These are phyloP conservation scores for Chlorops oryzae DNA, from an alignment of 1,140 invertebrate species.

Conservation along the genomic window DNA sequence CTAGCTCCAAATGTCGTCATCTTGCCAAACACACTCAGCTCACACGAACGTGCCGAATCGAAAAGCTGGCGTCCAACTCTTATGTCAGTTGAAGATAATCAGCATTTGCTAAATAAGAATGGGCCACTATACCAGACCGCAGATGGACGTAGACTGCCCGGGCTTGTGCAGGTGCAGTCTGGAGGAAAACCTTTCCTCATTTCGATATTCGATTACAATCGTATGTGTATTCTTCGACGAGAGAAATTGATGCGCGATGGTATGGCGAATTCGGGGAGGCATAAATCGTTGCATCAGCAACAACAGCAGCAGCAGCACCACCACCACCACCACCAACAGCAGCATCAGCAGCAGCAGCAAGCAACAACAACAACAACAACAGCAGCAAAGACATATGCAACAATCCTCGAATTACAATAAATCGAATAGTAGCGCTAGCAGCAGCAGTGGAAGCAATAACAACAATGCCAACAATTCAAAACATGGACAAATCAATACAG, in stretches of 20 bases:
- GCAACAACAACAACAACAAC: slow-evolving; percentile 13
- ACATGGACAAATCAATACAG: slow-evolving; percentile 8
- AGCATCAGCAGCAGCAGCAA: slow-evolving; percentile 7
- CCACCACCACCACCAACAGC: slow-evolving; percentile 11
- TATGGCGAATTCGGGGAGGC: slow-evolving; percentile 44
- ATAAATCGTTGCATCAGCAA: slow-evolving; percentile 9
- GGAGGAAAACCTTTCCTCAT: slow-evolving; percentile 62
- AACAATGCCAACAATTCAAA: slow-evolving; percentile 8
- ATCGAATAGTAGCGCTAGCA: neutral
- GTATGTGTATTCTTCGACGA: slow-evolving; percentile 60
- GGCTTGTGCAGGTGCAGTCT: slow-evolving; percentile 58
- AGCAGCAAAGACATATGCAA: slow-evolving; percentile 1
- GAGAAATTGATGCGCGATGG: slow-evolving; percentile 57
- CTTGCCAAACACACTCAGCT: slow-evolving; percentile 36
- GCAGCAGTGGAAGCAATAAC: slow-evolving; percentile 6
- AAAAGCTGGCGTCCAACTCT: slow-evolving; percentile 64
- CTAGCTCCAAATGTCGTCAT: slow-evolving; percentile 37
- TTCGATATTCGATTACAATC: slow-evolving; percentile 63
- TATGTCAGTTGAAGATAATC: slow-evolving; percentile 57
- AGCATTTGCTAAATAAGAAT: slow-evolving; percentile 41
- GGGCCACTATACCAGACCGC: slow-evolving; percentile 53
- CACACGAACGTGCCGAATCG: slow-evolving; percentile 41
- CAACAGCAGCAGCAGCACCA: slow-evolving; percentile 18
- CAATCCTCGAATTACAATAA: neutral
- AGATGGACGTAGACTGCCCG: slow-evolving; percentile 53